A percentile compares a stretch with the other conserved stretches of the same genome.
These are phyloP conservation scores for Cantharis rufa DNA, from an alignment of 2,888 invertebrate species.

Conservation along the genomic window DNA sequence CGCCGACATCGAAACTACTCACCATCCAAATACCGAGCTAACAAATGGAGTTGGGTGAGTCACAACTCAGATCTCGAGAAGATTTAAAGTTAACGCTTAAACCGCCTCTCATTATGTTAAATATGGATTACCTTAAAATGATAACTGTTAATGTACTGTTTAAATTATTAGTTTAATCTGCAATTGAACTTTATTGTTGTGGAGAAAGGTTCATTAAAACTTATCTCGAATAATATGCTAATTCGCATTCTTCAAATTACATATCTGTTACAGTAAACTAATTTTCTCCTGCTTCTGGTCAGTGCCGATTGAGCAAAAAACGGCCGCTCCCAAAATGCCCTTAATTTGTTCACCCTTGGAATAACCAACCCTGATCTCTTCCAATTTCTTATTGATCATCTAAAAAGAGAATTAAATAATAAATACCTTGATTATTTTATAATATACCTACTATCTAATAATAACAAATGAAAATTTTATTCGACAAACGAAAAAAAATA, in stretches of 20 bases:
- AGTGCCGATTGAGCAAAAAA: not conserved
- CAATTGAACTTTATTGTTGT: not conserved
- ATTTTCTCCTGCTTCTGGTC: not conserved
- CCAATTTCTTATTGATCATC: no score
- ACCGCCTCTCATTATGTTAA: constrained; percentile 9
- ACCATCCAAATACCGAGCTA: constrained; percentile 13
- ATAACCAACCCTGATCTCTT: no score
- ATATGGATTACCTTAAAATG: constrained; percentile 3
- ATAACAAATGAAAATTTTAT: not conserved
- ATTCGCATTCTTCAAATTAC: not conserved
- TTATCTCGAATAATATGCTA: not conserved
- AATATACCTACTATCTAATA: no score
- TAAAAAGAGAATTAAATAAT: no score
- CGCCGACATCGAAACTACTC: constrained; percentile 15
- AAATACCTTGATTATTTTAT: no score
- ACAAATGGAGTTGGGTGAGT: constrained; percentile 7
- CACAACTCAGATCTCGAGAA: constrained; percentile 9
- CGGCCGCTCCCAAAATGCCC: no score
- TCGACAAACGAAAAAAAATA: not conserved
- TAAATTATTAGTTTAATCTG: not conserved
- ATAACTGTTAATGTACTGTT: constrained; percentile 2
- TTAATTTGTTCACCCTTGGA: no score
- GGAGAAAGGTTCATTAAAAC: not conserved
- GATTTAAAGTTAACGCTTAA: not conserved
- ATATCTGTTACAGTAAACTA: not conserved